Evolutionary conservation across 2,113 vertebrate genomes (phyloP).

Genomic region (Otocyon megalotis): DNA sequence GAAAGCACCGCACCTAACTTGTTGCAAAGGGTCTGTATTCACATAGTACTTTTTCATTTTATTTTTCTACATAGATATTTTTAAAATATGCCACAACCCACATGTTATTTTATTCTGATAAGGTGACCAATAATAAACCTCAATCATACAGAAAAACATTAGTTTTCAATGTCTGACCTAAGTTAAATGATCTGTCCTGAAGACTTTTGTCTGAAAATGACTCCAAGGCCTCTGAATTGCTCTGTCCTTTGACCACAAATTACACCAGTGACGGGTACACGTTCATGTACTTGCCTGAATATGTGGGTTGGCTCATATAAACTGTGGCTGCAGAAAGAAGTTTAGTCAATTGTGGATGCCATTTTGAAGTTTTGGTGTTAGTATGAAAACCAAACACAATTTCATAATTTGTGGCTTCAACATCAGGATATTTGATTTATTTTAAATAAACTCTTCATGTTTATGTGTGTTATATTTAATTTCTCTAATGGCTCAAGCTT

Average conservation of each 20-base stretch:
- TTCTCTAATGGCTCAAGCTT: slow-evolving; percentile 68
- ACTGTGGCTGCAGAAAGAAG: neutral
- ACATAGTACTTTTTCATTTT: neutral
- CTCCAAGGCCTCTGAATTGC: neutral
- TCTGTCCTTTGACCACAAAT: slow-evolving; percentile 20
- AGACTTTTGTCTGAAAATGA: slow-evolving; percentile 12
- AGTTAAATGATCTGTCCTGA: neutral
- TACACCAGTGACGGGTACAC: neutral
- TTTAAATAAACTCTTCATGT: slow-evolving; percentile 71
- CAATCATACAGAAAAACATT: neutral
- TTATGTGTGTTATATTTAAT: slow-evolving; percentile 72
- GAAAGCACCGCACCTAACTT: neutral
- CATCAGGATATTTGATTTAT: slow-evolving; percentile 74
- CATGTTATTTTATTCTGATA: slow-evolving; percentile 15
- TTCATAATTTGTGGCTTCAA: slow-evolving; percentile 76
- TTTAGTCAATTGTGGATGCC: neutral
- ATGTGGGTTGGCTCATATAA: slow-evolving; percentile 43
- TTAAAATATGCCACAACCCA: neutral
- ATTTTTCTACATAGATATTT: slow-evolving; percentile 26
- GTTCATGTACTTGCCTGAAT: neutral
- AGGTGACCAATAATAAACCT: slow-evolving; percentile 9
- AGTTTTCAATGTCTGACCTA: neutral
- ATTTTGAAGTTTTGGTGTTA: slow-evolving; percentile 66
- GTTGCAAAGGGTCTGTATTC: neutral
- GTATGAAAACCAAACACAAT: slow-evolving; percentile 74